Conservation (phyloP, 2,888 invertebrate species). For the Lobophora halterata region DNA sequence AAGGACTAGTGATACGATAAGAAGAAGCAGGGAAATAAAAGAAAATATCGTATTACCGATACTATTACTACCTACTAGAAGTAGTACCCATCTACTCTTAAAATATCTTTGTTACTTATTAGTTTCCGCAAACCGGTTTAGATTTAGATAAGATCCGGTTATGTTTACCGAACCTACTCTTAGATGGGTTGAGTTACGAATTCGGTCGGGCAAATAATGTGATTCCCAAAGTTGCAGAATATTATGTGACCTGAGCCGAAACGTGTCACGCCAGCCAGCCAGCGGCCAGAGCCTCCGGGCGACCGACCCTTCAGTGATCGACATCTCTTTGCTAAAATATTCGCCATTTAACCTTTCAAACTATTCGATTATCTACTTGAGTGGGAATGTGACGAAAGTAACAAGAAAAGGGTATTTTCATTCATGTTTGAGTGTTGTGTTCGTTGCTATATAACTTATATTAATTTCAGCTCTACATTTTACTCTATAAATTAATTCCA, state of each 20-base stretch:
- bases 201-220: conserved; percentile 39
- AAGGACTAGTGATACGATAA: no score
- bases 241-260: conserved; percentile 30
- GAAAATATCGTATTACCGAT: no score
- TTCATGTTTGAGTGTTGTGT: conserved; percentile 7
- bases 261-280: conserved; percentile 24
- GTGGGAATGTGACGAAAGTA: conserved; percentile 19
- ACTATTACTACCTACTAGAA: no score
- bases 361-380: conserved; percentile 30
- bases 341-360: conserved; percentile 31
- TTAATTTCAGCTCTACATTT: no score
- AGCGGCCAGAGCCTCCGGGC: conserved; percentile 20
- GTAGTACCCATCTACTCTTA: no score
- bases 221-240: conserved; percentile 45
- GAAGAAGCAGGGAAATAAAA: no score
- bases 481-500: no score
- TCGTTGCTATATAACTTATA: conserved; percentile 12
- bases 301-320: conserved; percentile 24
- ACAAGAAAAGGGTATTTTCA: conserved; percentile 12
- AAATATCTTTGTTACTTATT: no score
- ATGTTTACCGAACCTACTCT: conserved; percentile 9
- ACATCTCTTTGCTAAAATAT: conserved; percentile 30
- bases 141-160: conserved; percentile 9
- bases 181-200: conserved; percentile 30
- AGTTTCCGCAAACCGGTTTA: no score